phyloP scores from a whole-genome alignment of 2,797 vertebrate genomes.

The Tinamus major region DNA sequence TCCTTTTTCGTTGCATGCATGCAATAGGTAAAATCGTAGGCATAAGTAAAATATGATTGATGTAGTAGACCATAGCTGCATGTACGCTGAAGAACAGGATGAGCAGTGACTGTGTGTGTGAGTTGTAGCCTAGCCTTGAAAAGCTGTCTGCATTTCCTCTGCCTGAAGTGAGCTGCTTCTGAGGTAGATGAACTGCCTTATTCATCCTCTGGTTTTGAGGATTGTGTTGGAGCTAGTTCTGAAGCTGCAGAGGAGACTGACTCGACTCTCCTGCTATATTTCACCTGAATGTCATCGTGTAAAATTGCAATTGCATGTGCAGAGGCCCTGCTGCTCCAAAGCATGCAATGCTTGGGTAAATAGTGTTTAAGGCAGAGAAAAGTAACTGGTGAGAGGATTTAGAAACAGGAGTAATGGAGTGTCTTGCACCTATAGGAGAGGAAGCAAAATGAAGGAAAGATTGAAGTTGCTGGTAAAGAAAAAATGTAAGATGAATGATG shows the following conservation, averaged over 20 bases:
- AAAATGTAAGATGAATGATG: neutral
- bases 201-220: neutral
- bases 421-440: neutral
- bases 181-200: neutral
- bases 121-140: neutral
- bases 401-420: neutral
- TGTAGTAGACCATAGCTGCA: neutral
- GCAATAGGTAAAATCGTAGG: constrained; percentile 17
- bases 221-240: neutral
- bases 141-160: constrained; percentile 44
- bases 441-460: neutral
- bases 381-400: neutral
- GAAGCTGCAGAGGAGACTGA: neutral
- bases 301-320: neutral
- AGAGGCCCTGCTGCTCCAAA: neutral
- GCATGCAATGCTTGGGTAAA: neutral
- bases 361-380: neutral
- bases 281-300: neutral
- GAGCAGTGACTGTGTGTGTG: neutral
- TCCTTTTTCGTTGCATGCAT: constrained; percentile 46
- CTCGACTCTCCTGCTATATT: neutral
- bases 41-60: constrained; percentile 39
- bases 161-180: constrained; percentile 39
- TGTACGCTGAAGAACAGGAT: neutral
- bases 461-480: neutral